Conservation (phyloP, 2,888 invertebrate genomes). For the Dolichopus griseipennis region DNA sequence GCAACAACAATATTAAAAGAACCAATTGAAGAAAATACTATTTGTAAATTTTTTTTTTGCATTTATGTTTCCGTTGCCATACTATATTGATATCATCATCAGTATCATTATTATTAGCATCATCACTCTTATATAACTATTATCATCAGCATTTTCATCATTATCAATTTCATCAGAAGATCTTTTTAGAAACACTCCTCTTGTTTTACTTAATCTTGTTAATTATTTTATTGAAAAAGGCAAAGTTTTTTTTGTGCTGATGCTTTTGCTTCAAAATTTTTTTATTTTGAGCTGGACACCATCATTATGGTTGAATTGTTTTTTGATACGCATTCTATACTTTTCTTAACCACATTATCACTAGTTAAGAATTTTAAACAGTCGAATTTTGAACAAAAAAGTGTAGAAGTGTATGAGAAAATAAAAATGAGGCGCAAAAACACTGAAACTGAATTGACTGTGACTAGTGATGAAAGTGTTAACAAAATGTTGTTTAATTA, state of each 20-base stretch:
- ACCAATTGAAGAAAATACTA: neutral
- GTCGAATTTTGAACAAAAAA: neutral
- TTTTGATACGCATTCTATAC: neutral
- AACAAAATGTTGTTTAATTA: neutral
- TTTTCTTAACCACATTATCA: too few relatives aligned
- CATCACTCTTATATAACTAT: too few relatives aligned
- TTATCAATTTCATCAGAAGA: neutral
- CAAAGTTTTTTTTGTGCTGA: neutral
- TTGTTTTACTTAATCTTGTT: constrained; percentile 5
- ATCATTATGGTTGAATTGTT: neutral
- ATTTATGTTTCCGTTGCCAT: neutral
- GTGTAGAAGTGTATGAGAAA: neutral
- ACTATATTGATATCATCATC: too few relatives aligned
- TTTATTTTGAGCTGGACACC: neutral
- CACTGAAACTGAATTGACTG: too few relatives aligned
- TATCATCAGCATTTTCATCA: too few relatives aligned
- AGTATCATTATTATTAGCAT: too few relatives aligned
- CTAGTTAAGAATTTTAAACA: too few relatives aligned
- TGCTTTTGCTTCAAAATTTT: neutral
- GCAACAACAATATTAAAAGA: neutral
- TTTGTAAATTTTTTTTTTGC: neutral
- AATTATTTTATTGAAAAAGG: constrained; percentile 6
- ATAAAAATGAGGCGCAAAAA: neutral
- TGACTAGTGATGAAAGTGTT: neutral
- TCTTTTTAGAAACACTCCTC: neutral